phyloP scores from a whole-genome alignment of 1,140 invertebrate species.

The Meloidogyne chitwoodi region DNA sequence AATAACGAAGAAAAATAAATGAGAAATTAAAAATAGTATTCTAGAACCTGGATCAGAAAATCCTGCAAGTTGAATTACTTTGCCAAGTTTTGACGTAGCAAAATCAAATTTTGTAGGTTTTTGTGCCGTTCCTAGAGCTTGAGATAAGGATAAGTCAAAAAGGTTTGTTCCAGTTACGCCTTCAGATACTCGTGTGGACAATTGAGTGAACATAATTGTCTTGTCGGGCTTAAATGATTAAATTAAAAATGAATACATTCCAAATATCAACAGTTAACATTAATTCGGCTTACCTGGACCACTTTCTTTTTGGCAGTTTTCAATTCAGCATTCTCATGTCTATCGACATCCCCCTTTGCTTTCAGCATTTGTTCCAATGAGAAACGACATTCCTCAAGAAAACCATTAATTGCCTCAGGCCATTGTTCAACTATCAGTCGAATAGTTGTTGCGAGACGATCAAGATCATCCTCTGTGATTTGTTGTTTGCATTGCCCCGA shows the following conservation, averaged over 20 bases:
- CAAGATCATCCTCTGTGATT: slow-evolving; percentile 90
- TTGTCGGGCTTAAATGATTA: slow-evolving; percentile 75
- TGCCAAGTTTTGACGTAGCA: slow-evolving; percentile 67
- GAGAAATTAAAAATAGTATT: not conserved
- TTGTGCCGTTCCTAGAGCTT: slow-evolving; percentile 73
- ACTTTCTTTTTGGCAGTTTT: slow-evolving; percentile 42
- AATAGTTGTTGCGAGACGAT: slow-evolving; percentile 61
- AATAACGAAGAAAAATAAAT: not conserved
- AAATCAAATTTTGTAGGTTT: slow-evolving; percentile 67
- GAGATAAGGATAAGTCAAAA: slow-evolving; percentile 87
- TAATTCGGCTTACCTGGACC: slow-evolving; percentile 36
- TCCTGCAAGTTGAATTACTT: slow-evolving; percentile 93
- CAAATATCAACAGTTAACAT: not conserved
- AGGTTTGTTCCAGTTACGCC: slow-evolving; percentile 74
- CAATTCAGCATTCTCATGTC: slow-evolving; percentile 61
- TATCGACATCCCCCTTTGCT: slow-evolving; percentile 75
- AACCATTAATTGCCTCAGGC: slow-evolving; percentile 71
- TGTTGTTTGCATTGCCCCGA: slow-evolving; percentile 66
- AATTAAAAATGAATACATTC: not conserved
- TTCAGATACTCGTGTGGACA: slow-evolving; percentile 68
- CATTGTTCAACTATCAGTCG: slow-evolving; percentile 72
- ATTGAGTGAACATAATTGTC: slow-evolving; percentile 78
- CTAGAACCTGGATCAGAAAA: slow-evolving; percentile 82
- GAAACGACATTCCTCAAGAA: slow-evolving; percentile 73
- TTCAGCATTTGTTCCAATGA: slow-evolving; percentile 80